A percentile compares a stretch with the other conserved stretches of the same genome.
These are phyloP conservation scores for Helicoverpa zea DNA, from an alignment of 1,140 invertebrate species.

Conservation along the genomic window DNA sequence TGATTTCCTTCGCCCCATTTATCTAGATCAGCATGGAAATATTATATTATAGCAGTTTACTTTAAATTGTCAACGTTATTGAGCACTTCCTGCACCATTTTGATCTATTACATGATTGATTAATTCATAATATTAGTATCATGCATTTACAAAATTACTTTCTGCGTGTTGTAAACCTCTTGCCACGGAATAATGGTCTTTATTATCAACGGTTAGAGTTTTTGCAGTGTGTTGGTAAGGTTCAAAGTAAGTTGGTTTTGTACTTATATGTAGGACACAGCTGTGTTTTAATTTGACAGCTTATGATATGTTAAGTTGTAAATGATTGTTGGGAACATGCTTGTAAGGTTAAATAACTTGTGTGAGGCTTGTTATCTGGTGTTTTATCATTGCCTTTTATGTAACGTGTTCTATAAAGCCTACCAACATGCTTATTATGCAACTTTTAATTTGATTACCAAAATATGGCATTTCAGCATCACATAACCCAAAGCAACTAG, in stretches of 20 bases:
- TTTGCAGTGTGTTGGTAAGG: neutral
- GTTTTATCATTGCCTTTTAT: neutral
- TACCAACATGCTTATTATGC: too few species aligned
- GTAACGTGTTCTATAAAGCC: neutral
- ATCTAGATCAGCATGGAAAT: neutral
- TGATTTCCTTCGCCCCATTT: neutral
- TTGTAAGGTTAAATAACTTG: slow-evolving; percentile 42
- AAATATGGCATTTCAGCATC: too few species aligned
- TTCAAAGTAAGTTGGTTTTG: neutral
- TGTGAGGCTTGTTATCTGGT: slow-evolving; percentile 6
- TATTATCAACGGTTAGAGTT: neutral
- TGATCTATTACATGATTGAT: slow-evolving; percentile 40
- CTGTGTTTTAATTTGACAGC: slow-evolving; percentile 52
- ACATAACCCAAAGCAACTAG: too few species aligned
- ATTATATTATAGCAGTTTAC: slow-evolving; percentile 24
- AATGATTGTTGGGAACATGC: slow-evolving; percentile 41
- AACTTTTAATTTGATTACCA: too few species aligned
- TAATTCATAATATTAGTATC: slow-evolving; percentile 41
- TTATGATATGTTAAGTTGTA: slow-evolving; percentile 47
- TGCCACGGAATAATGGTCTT: neutral
- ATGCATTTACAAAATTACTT: slow-evolving; percentile 9
- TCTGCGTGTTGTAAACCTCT: neutral
- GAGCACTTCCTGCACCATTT: slow-evolving; percentile 30
- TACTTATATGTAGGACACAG: slow-evolving; percentile 43
- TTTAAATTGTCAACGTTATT: slow-evolving; percentile 43